Percentiles rank a stretch among this genome's conserved stretches.
Conservation (phyloP, 2,113 vertebrate species). For the Mormoops blainvillei region DNA sequence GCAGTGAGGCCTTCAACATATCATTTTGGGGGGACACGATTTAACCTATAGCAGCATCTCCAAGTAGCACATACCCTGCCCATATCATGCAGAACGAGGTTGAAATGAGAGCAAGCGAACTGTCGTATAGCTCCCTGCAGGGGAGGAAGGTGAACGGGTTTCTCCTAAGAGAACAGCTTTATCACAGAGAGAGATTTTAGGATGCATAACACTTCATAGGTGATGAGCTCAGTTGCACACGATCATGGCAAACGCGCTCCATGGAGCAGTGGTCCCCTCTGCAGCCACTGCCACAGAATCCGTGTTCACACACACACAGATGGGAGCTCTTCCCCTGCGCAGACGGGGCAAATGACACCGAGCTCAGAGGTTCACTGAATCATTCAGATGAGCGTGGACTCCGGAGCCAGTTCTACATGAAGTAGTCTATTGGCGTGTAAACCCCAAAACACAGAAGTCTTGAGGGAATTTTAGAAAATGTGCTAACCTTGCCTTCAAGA, state of each 20-base stretch:
- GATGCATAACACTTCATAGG: not conserved
- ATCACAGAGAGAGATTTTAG: not conserved
- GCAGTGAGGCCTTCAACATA: too few species aligned
- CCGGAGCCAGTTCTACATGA: not conserved
- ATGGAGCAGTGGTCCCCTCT: fast-evolving
- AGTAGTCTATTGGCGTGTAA: not conserved
- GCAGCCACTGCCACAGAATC: too few species aligned
- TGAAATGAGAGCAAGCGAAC: not conserved
- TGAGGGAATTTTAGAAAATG: not conserved
- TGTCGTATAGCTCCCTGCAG: not conserved
- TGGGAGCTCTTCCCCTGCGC: not conserved
- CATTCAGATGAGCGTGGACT: not conserved
- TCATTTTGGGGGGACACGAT: not conserved
- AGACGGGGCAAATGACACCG: fast-evolving
- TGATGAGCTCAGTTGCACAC: fast-evolving
- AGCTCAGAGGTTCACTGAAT: too few species aligned
- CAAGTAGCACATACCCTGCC: not conserved
- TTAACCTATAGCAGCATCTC: not conserved
- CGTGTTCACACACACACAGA: too few species aligned
- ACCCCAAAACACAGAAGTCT: not conserved
- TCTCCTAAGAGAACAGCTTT: not conserved
- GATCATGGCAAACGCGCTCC: not conserved
- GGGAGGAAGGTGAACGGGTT: not conserved
- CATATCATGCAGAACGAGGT: not conserved
- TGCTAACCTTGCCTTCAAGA: not conserved